Evolutionary conservation across 2,113 vertebrate genomes (phyloP), one percentile per base, ranked within the genome.

Genomic region (Misgurnus mizolepis): DNA sequence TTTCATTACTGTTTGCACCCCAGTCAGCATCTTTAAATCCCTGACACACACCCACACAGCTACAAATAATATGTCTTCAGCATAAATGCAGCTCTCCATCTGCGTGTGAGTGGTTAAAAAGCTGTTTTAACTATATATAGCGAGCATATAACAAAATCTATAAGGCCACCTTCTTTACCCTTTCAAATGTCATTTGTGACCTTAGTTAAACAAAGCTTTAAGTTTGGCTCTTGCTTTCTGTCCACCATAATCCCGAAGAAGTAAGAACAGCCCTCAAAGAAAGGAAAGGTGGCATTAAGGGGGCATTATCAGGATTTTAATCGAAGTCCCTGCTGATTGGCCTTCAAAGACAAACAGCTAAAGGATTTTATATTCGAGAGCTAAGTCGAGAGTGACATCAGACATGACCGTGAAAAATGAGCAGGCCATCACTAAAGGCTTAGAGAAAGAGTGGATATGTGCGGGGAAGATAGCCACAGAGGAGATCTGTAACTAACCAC

Each of bases 261-360:
- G 71, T 45, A 10, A 73, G 40, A 73, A 73, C 55, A 45, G 71
- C 55, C 5, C 71, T 45, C 55, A 72, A 18, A 17, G 50, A 14
- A 72, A n/a, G 40, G 55, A 73, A 43, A 43, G 11, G n/a, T 11
- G 14, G 55, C 71, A 60, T 73, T 73, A 61, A 73, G 55, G 45
- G 69, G 55, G 71, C 43, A 73, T 73, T 73, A 73, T 73, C 71
- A 10, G 55, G 69, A 22, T 58, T 73, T 73, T 73, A 73, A 73
- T 60, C 55, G n/a, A 73, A 56, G 71, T 73, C 40, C 53, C 69
- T 12, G 50, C 34, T 41, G 69, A 73, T 73, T n/a, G 14, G 34
- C 9, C 15, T 2, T 56, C 69, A 71, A 41, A 72, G 55, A 60
- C 55, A 73, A 73, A 73, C 55, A 60, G 71, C 55, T 18, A 18